These are phyloP conservation scores for Polypedilum pembai DNA, from an alignment of 1,140 invertebrate genomes.

Conservation along the genomic window DNA sequence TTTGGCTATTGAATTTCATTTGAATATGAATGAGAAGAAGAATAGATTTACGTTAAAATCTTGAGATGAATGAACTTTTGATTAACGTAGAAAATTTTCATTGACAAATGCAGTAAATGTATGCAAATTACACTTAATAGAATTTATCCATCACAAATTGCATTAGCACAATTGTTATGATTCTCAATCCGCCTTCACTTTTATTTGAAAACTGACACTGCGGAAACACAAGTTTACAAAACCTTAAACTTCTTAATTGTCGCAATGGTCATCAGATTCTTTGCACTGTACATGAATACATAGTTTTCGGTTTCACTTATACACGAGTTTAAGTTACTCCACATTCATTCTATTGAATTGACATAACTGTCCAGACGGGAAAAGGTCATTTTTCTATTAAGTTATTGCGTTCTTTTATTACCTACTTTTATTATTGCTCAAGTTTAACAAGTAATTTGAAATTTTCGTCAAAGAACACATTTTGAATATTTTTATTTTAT, in stretches of 20 bases:
- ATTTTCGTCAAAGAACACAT: background rate
- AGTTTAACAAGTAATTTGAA: background rate
- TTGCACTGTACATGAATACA: background rate
- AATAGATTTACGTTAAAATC: background rate
- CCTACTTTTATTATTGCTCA: background rate
- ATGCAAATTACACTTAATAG: background rate
- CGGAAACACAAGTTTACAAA: background rate
- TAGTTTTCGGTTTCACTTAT: background rate
- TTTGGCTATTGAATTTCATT: too few relatives aligned
- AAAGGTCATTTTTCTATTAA: constrained; percentile 19
- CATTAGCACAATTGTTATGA: background rate
- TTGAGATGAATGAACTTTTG: background rate
- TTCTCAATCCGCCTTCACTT: background rate
- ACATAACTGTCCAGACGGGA: background rate
- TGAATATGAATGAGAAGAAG: background rate
- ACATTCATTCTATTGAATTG: background rate
- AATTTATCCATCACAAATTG: background rate
- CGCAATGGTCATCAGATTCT: constrained; percentile 1
- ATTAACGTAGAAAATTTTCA: background rate
- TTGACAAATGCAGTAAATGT: background rate
- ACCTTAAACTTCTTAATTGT: background rate
- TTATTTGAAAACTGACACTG: background rate
- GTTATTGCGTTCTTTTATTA: background rate
- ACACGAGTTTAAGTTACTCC: background rate
- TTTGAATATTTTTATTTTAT: background rate